Base-by-base conservation (phyloP, 2,888 invertebrate species). In the Troilus luridus region DNA sequence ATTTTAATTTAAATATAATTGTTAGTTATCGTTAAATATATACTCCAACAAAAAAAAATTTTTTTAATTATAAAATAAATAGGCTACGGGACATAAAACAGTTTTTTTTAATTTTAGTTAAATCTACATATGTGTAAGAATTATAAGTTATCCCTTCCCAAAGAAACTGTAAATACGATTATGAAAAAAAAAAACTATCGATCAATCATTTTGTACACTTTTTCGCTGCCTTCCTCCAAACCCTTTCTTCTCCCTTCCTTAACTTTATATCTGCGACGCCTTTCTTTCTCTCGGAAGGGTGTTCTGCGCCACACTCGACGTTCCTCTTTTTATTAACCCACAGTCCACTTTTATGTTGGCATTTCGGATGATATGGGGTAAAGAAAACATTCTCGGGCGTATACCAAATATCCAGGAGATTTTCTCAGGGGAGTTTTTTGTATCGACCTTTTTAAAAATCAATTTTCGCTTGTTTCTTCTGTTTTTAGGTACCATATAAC, bases 291-390 rank as follows among this genome's bases (percentile, higher is more conserved):
- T 41, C 27, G 17, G 41, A 77, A 77, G 72, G 72, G 41, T 41
- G 72, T 77, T 41, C 72, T 19, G 8, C 41, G 41, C 72, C 72
- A 77, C 72, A 77, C 72, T 41, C 41, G 27, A 41, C 27, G 72
- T 77, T 77, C 72, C 72, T 77, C 41, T 77, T 77, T 77, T 77
- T 77, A 77, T 77, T 77, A 77, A 77, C 72, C 41, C 72, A 77
- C 72, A 17, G 72, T 41, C 72, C 72, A 41, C 72, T 77, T 77
- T 77, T 77, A 77, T 77, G 72, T 77, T 41, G 17, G 72, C 27
- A 67, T 24, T 14, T 24, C 24, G 67, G 72, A 41, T 17, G 72
- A 41, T 41, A 77, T 8, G 41, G 41, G 72, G 2, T 41, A 77
- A 77, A 77, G 72, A 77, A 77, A 41, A 77, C 41, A 77, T 77